A percentile compares a stretch with the other conserved stretches of the same genome.
phyloP scores from a whole-genome alignment of 2,888 invertebrate genomes.

The Timema podura region DNA sequence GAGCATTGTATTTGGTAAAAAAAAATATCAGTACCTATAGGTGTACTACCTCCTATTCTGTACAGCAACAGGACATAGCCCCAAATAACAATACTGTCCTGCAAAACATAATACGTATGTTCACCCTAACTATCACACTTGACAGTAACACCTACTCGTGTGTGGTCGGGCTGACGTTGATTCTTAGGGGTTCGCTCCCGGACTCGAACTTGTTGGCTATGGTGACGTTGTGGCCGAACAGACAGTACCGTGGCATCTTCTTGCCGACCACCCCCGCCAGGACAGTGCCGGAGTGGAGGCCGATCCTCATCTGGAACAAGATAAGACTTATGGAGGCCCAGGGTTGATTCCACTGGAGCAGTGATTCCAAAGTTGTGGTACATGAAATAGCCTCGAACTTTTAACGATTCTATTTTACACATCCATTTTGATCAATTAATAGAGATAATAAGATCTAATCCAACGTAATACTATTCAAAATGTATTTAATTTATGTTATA shows the following conservation, averaged over 20 bases:
- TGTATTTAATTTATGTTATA: too few species aligned
- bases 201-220: conserved; percentile 96
- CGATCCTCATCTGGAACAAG: conserved; percentile 80
- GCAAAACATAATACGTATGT: background rate
- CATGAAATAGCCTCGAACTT: too few species aligned
- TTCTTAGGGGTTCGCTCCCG: conserved; percentile 82
- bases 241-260: conserved; percentile 89
- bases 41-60: too few species aligned
- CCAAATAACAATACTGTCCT: too few species aligned
- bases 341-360: background rate
- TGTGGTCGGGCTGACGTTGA: conserved; percentile 92
- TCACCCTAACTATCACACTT: background rate
- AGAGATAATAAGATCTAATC: too few species aligned
- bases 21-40: too few species aligned
- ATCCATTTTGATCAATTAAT: too few species aligned
- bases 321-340: background rate
- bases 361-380: background rate
- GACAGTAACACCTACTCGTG: conserved; percentile 65
- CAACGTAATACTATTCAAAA: too few species aligned
- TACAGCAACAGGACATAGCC: too few species aligned
- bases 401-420: too few species aligned
- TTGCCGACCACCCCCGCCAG: conserved; percentile 92
- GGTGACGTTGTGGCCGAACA: conserved; percentile 93
- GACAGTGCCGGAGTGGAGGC: conserved; percentile 89
- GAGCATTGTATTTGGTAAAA: too few species aligned